A percentile compares a stretch with the other conserved stretches of the same genome.
phyloP scores from a whole-genome alignment of 2,888 invertebrate species.

The Campoplex nolae region DNA sequence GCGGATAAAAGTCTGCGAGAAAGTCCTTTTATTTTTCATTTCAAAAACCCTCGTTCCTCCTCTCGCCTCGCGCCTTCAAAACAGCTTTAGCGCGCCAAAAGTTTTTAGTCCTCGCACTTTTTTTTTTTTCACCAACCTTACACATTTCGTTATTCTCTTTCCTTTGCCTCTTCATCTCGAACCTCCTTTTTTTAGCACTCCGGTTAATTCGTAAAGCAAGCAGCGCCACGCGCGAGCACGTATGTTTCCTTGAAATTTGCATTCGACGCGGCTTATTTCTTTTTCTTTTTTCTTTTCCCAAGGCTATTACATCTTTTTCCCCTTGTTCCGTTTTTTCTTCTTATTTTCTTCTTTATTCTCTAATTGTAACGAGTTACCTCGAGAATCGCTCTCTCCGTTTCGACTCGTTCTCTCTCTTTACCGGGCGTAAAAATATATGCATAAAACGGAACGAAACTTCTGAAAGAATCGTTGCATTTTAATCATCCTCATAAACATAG shows the following conservation, averaged over 20 bases:
- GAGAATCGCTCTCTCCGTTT: neutral
- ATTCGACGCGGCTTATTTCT: conserved; percentile 36
- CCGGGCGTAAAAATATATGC: neutral
- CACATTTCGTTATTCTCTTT: conserved; percentile 26
- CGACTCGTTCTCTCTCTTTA: neutral
- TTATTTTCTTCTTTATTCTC: conserved; percentile 2
- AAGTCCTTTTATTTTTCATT: conserved; percentile 36
- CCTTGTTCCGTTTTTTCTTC: neutral
- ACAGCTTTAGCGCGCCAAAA: conserved; percentile 32
- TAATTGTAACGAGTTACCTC: neutral
- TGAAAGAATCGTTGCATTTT: neutral
- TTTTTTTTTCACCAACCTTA: neutral
- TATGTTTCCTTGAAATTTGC: conserved; percentile 56
- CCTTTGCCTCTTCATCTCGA: neutral
- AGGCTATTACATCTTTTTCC: neutral
- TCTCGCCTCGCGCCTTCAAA: neutral
- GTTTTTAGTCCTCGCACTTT: conserved; percentile 35
- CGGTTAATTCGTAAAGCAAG: conserved; percentile 37
- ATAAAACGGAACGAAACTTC: neutral
- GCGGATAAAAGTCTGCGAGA: conserved; percentile 8
- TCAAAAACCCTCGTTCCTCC: conserved; percentile 9
- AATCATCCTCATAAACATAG: neutral
- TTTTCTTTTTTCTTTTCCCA: neutral
- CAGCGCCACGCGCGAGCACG: conserved; percentile 4
- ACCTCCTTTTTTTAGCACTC: neutral